Evolutionary conservation across 2,113 vertebrate species (phyloP), one percentile per base, ranked within the genome.

Genomic region (Lipotes vexillifer): DNA sequence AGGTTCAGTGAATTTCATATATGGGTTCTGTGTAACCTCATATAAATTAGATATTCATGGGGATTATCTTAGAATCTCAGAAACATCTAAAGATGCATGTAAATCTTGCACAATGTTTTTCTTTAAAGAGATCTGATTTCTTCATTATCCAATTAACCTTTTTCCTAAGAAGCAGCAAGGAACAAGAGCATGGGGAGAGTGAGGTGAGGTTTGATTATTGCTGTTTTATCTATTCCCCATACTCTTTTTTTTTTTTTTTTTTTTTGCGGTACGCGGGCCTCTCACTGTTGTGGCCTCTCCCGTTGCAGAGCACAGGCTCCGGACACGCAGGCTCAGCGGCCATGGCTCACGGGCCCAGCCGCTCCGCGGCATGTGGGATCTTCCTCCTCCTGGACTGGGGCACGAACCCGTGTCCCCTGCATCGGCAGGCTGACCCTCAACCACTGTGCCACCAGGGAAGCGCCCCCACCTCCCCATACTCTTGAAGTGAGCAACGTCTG

Each of bases 31-130:
- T 25, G 13, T 68, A 84, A 36, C 11, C 23, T 59, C 25, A 25
- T 23, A 14, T 65, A 77, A 95, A 59, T 94, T 68, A 91, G 20
- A 63, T 84, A 93, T 74, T 74, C 31, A 69, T 6, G 29, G 10
- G 55, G 33, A 57, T 66, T 49, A 49, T 52, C 38, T 75, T 72
- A 88, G 52, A 74, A 61, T 74, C 44, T n/a, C 38, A 83, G 41
- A 75, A 92, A 77, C 36, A 86, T 14, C 29, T 61, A 55, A 85
- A 66, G 27, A 65, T 23, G 6, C 12, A 6, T 65, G 20, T 63
- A 83, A 91, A 71, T 75, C 36, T 83, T 25, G 12, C 12, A 78
- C 23, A 55, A 12, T 14, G 82, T 3, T 15, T 49, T 61, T 71
- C 20, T 46, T 75, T 18, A 18, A 55, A 7, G 88, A 44, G 4